These are phyloP conservation scores for Penaeus japonicus DNA, from an alignment of 1,140 invertebrate species.

Conservation along the genomic window DNA sequence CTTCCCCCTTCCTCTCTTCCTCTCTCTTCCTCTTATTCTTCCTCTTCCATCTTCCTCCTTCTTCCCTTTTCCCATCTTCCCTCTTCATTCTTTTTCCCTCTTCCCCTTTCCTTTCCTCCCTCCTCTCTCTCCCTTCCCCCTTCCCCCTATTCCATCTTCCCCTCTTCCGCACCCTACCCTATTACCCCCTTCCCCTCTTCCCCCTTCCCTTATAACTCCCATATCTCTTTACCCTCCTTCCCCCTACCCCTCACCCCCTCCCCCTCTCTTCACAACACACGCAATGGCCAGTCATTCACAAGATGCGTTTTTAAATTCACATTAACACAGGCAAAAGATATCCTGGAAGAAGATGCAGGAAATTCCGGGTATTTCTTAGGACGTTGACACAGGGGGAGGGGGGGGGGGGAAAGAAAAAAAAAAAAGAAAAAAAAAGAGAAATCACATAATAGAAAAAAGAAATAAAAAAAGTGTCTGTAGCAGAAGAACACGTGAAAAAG, in stretches of 20 bases:
- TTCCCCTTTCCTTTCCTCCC: not conserved
- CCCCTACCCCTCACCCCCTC: not conserved
- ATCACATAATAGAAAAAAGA: too few relatives aligned
- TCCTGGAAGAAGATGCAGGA: too few relatives aligned
- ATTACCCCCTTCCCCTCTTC: constrained; percentile 10
- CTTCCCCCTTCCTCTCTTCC: not conserved
- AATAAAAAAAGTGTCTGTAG: not conserved
- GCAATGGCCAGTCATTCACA: not conserved
- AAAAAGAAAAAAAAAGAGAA: not conserved
- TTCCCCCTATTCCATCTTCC: not conserved
- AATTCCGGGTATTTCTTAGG: too few relatives aligned
- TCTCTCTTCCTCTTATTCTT: not conserved
- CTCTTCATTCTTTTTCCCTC: not conserved
- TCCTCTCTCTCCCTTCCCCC: not conserved
- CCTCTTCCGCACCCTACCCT: not conserved
- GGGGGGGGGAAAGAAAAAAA: too few relatives aligned
- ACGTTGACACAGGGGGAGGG: too few relatives aligned
- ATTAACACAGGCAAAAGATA: too few relatives aligned
- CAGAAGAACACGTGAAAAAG: not conserved
- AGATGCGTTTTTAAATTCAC: not conserved
- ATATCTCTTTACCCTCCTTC: not conserved
- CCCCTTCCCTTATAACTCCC: not conserved
- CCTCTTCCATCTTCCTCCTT: not conserved
- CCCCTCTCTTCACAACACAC: not conserved
- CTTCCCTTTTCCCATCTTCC: not conserved